A percentile compares a stretch with the other conserved stretches of the same genome.
phyloP scores from a whole-genome alignment of 2,113 vertebrate genomes.

The Mystacornis crossleyi region DNA sequence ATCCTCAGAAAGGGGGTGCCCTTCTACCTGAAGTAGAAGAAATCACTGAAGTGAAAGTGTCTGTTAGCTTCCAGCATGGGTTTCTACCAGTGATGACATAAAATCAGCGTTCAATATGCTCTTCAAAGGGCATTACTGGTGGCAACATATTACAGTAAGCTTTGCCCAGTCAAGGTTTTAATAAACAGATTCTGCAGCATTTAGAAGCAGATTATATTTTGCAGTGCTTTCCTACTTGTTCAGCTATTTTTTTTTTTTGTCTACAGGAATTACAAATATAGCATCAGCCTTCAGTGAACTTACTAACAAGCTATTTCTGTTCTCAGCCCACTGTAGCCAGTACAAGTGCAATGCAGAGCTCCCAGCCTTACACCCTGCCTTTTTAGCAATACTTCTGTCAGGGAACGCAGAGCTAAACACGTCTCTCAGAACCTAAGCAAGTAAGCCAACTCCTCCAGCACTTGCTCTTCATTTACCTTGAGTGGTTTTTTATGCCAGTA shows the following conservation, averaged over 20 bases:
- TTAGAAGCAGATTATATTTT: background rate
- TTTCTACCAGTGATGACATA: background rate
- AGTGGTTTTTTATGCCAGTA: background rate
- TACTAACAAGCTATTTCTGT: conserved; percentile 5
- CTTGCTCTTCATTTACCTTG: background rate
- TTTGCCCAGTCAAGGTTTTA: background rate
- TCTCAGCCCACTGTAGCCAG: background rate
- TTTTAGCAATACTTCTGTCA: background rate
- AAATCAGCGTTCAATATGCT: background rate
- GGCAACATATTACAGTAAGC: background rate
- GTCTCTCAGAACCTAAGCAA: background rate
- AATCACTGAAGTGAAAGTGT: background rate
- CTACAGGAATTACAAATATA: background rate
- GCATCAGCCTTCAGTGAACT: background rate
- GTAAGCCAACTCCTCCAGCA: background rate
- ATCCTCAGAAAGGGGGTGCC: background rate
- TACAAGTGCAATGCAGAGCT: background rate
- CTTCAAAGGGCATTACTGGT: background rate
- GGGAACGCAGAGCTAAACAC: accelerated
- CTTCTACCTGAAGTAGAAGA: background rate
- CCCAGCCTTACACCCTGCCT: background rate
- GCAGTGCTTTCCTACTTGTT: background rate
- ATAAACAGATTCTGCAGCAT: background rate
- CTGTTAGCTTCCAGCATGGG: background rate
- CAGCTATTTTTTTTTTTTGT: background rate